Conservation (phyloP, 2,113 vertebrate species). For the Sterna hirundo region DNA sequence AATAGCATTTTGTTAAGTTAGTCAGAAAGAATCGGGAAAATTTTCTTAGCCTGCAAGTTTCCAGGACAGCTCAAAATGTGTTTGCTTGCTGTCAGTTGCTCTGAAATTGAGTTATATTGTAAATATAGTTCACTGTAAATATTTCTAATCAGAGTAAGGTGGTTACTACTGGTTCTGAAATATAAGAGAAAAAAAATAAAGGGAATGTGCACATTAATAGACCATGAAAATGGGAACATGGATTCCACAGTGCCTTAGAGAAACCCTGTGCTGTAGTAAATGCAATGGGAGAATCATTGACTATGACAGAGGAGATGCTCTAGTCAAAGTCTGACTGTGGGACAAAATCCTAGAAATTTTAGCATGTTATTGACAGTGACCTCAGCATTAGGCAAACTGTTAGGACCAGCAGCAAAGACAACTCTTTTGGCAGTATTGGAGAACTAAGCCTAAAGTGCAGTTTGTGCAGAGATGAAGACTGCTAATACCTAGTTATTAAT, state of each 20-base stretch:
- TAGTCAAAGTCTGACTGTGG: neutral
- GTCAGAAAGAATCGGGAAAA: neutral
- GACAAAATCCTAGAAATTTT: neutral
- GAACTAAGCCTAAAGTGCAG: neutral
- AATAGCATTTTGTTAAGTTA: neutral
- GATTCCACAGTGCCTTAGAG: neutral
- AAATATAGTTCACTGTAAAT: neutral
- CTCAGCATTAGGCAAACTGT: neutral
- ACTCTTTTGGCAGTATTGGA: neutral
- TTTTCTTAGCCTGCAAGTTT: neutral
- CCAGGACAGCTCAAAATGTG: neutral
- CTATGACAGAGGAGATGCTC: neutral
- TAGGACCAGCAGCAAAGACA: neutral
- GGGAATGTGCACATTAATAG: neutral
- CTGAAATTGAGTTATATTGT: neutral
- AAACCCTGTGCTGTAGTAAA: neutral
- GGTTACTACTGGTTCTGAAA: neutral
- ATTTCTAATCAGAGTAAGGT: neutral
- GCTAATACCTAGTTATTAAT: neutral
- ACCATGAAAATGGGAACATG: neutral
- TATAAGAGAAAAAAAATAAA: neutral
- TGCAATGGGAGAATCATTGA: neutral
- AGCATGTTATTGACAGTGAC: neutral
- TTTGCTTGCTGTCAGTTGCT: neutral
- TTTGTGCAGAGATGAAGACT: neutral